phyloP scores from a whole-genome alignment of 2,888 invertebrate species.

The Spisula subtruncata region DNA sequence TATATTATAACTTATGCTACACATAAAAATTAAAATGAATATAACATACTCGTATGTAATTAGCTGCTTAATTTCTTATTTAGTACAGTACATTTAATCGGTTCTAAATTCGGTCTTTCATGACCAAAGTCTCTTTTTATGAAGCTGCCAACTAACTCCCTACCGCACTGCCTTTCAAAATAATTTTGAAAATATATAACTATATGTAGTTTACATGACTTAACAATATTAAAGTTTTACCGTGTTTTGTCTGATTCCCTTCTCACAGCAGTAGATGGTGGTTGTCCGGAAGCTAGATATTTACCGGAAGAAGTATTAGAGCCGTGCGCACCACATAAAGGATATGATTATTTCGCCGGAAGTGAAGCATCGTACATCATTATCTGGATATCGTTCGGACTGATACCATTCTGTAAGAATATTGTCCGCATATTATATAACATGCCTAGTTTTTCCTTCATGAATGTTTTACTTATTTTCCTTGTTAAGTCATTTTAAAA shows the following conservation, averaged over 20 bases:
- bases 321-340: conserved; percentile 95
- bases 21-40: no score
- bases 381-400: conserved; percentile 95
- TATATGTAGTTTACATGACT: no score
- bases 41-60: no score
- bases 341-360: conserved; percentile 95
- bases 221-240: background rate
- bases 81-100: no score
- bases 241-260: background rate
- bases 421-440: no score
- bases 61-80: no score
- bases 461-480: background rate
- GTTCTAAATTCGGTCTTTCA: no score
- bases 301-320: conserved; percentile 93
- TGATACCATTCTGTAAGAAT: conserved; percentile 93
- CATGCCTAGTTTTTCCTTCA: background rate
- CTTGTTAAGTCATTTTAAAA: no score
- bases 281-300: conserved; percentile 43
- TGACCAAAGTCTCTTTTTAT: no score
- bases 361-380: conserved; percentile 99
- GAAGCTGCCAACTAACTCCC: no score
- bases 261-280: background rate
- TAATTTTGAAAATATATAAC: no score
- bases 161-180: no score
- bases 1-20: conserved; percentile 85